Percentiles rank a stretch among this genome's conserved stretches.
These are phyloP conservation scores for Scolopax bukidnonensis DNA, from an alignment of 2,797 vertebrate species.

Conservation along the genomic window DNA sequence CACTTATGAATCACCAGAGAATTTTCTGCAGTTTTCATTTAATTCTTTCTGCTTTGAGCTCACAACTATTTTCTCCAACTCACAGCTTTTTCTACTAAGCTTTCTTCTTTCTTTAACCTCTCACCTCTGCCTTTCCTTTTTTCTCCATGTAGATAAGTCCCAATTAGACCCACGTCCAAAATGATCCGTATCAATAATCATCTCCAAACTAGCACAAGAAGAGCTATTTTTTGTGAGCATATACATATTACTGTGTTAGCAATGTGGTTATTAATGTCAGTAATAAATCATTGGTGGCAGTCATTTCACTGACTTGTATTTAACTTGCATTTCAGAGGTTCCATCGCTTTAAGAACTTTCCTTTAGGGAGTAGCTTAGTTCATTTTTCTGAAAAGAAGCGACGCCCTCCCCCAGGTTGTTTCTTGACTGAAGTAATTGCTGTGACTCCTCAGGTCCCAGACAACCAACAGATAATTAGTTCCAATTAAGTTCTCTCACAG, in stretches of 20 bases:
- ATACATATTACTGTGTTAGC: neutral
- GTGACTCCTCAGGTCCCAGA: constrained; percentile 54
- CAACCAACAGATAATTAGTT: constrained; percentile 63
- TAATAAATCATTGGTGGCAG: neutral
- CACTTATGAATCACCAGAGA: constrained; percentile 40
- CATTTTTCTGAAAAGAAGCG: constrained; percentile 25
- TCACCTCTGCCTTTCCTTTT: neutral
- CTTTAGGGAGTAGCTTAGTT: constrained; percentile 2
- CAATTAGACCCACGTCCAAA: neutral
- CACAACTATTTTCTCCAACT: neutral
- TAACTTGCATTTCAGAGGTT: neutral
- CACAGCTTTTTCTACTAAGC: neutral
- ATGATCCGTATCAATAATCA: neutral
- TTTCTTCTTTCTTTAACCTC: neutral
- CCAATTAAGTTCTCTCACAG: constrained; percentile 61
- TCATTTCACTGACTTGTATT: neutral
- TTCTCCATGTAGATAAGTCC: neutral
- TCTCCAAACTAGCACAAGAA: neutral
- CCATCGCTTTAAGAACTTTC: constrained; percentile 28
- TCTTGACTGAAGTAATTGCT: constrained; percentile 56
- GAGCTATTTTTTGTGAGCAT: neutral
- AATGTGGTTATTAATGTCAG: neutral
- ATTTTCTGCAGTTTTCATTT: constrained; percentile 12
- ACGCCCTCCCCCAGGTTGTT: constrained; percentile 44
- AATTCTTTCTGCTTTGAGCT: constrained; percentile 15